Evolutionary conservation across 2,113 vertebrate genomes (phyloP).

Genomic region (Hemichromis elongatus): DNA sequence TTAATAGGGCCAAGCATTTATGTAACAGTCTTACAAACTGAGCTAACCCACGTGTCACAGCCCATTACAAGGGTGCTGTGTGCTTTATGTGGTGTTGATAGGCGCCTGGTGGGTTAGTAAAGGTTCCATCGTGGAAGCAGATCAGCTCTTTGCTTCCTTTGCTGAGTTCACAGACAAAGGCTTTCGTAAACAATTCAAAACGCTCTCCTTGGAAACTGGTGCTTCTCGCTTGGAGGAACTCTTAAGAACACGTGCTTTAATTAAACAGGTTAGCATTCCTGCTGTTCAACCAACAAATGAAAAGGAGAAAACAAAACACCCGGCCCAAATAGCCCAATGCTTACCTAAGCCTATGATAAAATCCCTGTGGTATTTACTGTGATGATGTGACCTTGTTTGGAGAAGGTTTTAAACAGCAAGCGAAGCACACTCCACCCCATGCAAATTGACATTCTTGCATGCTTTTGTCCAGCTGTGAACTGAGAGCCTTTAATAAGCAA

Average conservation of each 20-base stretch:
- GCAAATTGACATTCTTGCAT: constrained; percentile 28
- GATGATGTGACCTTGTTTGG: constrained; percentile 69
- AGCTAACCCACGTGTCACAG: not conserved
- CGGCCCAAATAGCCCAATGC: constrained; percentile 23
- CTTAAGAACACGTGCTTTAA: constrained; percentile 4
- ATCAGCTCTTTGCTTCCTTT: not conserved
- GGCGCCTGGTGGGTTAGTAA: not conserved
- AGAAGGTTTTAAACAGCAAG: constrained; percentile 36
- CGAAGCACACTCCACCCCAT: not conserved
- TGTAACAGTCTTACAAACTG: not conserved
- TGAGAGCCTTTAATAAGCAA: not conserved
- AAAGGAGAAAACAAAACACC: constrained; percentile 11
- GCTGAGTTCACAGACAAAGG: not conserved
- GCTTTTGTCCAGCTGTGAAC: constrained; percentile 26
- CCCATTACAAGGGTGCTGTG: not conserved
- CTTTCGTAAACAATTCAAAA: constrained; percentile 19
- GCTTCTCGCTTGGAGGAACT: not conserved
- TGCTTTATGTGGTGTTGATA: constrained; percentile 50
- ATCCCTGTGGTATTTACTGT: constrained; percentile 59
- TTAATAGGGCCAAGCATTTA: constrained; percentile 30
- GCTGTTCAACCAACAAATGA: constrained; percentile 28
- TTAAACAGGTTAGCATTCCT: constrained; percentile 42
- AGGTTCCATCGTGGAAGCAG: not conserved
- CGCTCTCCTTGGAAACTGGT: not conserved
- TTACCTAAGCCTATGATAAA: constrained; percentile 54